A percentile compares a stretch with the other conserved stretches of the same genome.
Conservation (phyloP, 2,113 vertebrate genomes). For the Calyptommatus sinebrachiatus region DNA sequence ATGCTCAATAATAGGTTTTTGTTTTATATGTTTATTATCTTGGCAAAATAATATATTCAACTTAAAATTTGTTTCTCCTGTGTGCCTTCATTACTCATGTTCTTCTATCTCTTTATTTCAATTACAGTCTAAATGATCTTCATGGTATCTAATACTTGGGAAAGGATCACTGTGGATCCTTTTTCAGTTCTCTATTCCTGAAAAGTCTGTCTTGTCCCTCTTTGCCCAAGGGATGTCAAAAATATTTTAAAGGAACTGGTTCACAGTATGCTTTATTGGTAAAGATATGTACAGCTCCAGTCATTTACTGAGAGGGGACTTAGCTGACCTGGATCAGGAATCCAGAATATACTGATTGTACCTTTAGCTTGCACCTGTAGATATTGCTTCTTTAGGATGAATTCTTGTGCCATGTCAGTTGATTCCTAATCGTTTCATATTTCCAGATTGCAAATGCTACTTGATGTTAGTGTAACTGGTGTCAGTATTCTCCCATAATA, state of each 20-base stretch:
- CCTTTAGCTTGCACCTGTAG: not conserved
- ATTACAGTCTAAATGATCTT: not conserved
- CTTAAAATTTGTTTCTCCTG: constrained; percentile 49
- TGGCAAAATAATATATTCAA: constrained; percentile 20
- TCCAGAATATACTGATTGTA: constrained; percentile 24
- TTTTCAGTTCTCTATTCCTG: constrained; percentile 32
- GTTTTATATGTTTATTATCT: constrained; percentile 18
- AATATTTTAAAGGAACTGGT: constrained; percentile 6
- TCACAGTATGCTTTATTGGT: not conserved
- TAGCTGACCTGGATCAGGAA: not conserved
- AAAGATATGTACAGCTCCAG: constrained; percentile 17
- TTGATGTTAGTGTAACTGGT: constrained; percentile 12
- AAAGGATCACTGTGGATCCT: not conserved
- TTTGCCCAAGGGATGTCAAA: not conserved
- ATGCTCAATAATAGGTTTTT: constrained; percentile 19
- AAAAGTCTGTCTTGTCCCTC: not conserved
- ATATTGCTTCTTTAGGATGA: constrained; percentile 15
- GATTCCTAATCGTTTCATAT: constrained; percentile 23
- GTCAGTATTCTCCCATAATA: constrained; percentile 5
- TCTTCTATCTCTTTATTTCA: not conserved
- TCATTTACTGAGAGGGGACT: constrained; percentile 17
- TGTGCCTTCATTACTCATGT: constrained; percentile 32
- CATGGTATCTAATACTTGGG: constrained; percentile 38
- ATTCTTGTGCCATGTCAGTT: constrained; percentile 7
- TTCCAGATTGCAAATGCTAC: constrained; percentile 1